Conservation (phyloP, 2,797 vertebrate genomes). For the Cygnus olor region DNA sequence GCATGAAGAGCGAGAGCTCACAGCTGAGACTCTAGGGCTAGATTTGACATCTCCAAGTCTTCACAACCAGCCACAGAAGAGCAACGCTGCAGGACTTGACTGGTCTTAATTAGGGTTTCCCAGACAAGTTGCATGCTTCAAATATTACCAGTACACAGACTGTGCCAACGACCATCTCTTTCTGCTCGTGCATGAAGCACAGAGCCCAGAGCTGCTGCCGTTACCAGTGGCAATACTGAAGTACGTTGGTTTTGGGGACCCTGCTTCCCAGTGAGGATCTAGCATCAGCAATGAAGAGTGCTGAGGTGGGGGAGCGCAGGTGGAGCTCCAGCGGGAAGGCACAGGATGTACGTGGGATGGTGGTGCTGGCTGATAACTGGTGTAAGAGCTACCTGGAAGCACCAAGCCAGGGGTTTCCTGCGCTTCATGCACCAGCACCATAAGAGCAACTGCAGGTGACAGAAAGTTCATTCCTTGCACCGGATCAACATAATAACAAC, state of each 20-base stretch:
- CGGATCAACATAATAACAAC: accelerated
- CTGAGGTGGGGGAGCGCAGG: not conserved
- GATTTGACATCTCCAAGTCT: not conserved
- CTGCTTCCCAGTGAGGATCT: not conserved
- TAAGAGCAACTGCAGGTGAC: not conserved
- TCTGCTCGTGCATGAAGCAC: not conserved
- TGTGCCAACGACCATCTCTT: not conserved
- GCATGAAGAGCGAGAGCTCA: not conserved
- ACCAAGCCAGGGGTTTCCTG: not conserved
- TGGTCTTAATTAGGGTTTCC: not conserved
- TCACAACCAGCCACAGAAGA: not conserved
- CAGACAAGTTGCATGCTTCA: not conserved
- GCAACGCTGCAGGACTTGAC: not conserved
- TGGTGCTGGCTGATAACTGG: not conserved
- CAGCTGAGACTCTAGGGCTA: not conserved
- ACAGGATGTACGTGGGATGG: not conserved
- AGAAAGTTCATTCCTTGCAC: not conserved
- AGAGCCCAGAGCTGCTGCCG: not conserved
- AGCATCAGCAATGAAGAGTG: not conserved
- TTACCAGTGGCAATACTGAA: not conserved
- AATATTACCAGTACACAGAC: not conserved
- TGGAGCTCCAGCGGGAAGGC: not conserved
- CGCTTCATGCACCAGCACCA: not conserved
- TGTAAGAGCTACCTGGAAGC: not conserved
- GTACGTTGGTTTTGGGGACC: not conserved